phyloP scores from a whole-genome alignment of 1,140 invertebrate species.

The Agrilus planipennis region DNA sequence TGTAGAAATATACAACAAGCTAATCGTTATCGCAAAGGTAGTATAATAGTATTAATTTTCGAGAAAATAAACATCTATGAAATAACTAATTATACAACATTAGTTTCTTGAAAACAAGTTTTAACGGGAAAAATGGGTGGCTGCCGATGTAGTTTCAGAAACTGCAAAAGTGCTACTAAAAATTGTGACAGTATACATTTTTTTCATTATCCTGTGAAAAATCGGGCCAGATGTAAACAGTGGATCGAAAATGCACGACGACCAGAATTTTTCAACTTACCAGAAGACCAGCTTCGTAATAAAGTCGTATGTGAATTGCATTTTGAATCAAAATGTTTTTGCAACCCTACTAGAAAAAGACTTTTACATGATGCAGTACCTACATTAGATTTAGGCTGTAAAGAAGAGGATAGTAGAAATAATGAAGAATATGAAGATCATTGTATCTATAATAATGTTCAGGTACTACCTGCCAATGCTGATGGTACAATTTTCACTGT shows the following conservation, averaged over 20 bases:
- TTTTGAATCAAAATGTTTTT: constrained; percentile 42
- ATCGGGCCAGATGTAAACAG: constrained; percentile 39
- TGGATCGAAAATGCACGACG: constrained; percentile 42
- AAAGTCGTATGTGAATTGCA: constrained; percentile 46
- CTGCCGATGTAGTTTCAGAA: constrained; percentile 41
- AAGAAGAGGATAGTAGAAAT: constrained; percentile 17
- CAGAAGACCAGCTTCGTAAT: constrained; percentile 43
- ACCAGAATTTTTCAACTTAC: constrained; percentile 38
- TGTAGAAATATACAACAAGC: too few species aligned
- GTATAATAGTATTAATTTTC: too few species aligned
- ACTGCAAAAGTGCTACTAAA: constrained; percentile 36
- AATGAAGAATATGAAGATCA: constrained; percentile 13
- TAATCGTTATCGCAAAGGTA: too few species aligned
- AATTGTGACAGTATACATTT: constrained; percentile 40
- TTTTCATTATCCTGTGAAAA: constrained; percentile 47
- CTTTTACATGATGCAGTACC: constrained; percentile 28
- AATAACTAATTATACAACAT: too few species aligned
- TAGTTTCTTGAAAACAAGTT: too few species aligned
- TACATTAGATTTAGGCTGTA: constrained; percentile 25
- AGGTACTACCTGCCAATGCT: constrained; percentile 27
- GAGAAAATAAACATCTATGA: too few species aligned
- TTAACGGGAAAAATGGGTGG: constrained; percentile 48
- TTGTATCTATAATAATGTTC: too few species aligned
- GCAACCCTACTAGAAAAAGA: constrained; percentile 35
- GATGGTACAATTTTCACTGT: constrained; percentile 31